Base-by-base conservation (phyloP, 2,113 vertebrate species). In the Melanostigma gelatinosum region DNA sequence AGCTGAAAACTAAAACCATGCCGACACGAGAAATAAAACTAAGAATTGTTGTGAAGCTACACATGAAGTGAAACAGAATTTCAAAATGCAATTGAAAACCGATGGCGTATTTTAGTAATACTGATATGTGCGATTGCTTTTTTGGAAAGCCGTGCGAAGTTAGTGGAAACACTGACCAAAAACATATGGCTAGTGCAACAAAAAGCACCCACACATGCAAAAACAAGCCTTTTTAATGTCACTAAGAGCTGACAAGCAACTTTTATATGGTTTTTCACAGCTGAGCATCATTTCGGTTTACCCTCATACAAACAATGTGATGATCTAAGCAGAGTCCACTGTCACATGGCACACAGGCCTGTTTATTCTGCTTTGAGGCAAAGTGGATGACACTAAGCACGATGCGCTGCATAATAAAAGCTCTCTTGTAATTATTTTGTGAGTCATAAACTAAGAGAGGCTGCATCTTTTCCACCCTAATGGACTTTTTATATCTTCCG, bases 401-500 rank as follows among this genome's bases (percentile, higher is more conserved):
- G 66, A 83, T 16, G 27, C 24, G 50, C 57, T 50, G 67, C 44
- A 32, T 34, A 57, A 60, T 69, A 27, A 76, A 83, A 57, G 32
- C 74, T 42, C 4, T 16, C 75, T 75, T 77, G 22, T 77, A 6
- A 60, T n/a, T 27, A 36, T 16, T 32, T 60, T 42, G 71, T 82
- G 64, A 87, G 32, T 85, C 68, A 76, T 77, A 64, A 77, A 79
- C 40, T 1, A 46, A 48, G 64, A 64, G n/a, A 44, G 24, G 13
- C n/a, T 22, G 46, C 29, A 36, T 34, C 73, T 75, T 69, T 62
- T 24, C 34, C 11, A 24, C 34, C 22, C 40, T 40, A 54, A 65
- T 82, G 52, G 42, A 52, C 46, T 42, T 86, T 57, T 77, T 76
- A 34, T 63, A 82, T 86, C 66, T 48, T 52, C 22, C 78, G 73